phyloP scores from a whole-genome alignment of 2,888 invertebrate species.

The Brachypalpus laphriformis region DNA sequence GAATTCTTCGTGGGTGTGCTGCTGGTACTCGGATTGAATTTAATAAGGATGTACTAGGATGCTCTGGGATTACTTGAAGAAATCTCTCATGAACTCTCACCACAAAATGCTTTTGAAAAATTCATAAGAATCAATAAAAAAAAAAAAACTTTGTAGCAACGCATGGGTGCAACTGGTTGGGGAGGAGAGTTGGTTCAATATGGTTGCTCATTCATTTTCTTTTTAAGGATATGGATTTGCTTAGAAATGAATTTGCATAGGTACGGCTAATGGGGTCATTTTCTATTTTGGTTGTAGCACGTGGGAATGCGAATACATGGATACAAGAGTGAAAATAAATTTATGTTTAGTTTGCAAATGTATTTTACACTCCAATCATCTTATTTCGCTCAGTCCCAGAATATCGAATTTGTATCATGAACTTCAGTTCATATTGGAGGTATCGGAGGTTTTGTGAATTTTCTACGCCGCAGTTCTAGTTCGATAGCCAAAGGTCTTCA shows the following conservation, averaged over 20 bases:
- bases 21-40: slow-evolving; percentile 54
- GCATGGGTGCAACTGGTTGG: not conserved
- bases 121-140: not conserved
- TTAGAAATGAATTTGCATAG: not conserved
- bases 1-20: slow-evolving; percentile 38
- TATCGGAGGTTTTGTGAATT: too few species aligned
- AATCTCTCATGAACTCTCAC: not conserved
- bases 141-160: not conserved
- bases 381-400: too few species aligned
- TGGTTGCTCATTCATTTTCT: not conserved
- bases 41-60: slow-evolving; percentile 29
- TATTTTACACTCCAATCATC: too few species aligned
- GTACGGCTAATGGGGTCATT: too few species aligned
- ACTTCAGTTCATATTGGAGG: too few species aligned
- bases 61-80: not conserved
- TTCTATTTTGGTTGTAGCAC: too few species aligned
- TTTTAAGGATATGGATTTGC: not conserved
- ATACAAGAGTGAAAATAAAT: too few species aligned
- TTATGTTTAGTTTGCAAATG: too few species aligned
- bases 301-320: too few species aligned
- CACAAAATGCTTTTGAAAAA: not conserved
- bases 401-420: too few species aligned
- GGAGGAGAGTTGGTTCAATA: not conserved
- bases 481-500: too few species aligned
- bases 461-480: too few species aligned